Evolutionary conservation across 1,140 invertebrate genomes (phyloP), one percentile per base, ranked within the genome.

Genomic region (Platyscapa corneri): DNA sequence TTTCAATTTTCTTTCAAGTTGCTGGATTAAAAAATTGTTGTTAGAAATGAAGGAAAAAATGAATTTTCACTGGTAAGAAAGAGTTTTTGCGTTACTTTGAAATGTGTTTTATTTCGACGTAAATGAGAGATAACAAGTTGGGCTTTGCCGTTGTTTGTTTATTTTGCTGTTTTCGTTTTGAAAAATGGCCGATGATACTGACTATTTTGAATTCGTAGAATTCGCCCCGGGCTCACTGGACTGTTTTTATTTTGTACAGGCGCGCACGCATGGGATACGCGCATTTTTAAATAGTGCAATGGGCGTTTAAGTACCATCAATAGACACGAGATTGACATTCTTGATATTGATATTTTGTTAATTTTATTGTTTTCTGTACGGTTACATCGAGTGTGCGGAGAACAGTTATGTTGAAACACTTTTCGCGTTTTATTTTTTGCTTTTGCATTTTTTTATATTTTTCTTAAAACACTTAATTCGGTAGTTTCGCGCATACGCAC

Each of bases 311-410:
- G 88, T 89, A 90, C 88, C 87, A 88, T 89, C 86, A 85, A 90
- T 86, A 89, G 81, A 89, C 86, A 89, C 87, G 86, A 88, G 86
- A 89, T 88, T 89, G 88, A 88, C 87, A 88, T 88, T 88, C 74
- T 89, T 87, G 85, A 90, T 90, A 89, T 89, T 77, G 80, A 89
- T 88, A 87, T 87, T 82, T 74, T 64, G 77, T 85, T 86, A 86
- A 85, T 56, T 84, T 77, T 79, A 84, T 64, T 75, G 37, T 80
- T 81, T 85, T 70, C 79, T 82, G 72, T 85, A 85, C 37, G 84
- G 81, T 86, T 88, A 90, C 88, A 90, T 88, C 85, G 85, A 87
- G 78, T 88, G 86, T 89, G 89, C 86, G 85, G 83, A 84, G 37
- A 86, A 87, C 83, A 88, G 82, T 86, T 86, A 87, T 75, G 34